These are phyloP conservation scores for Microtus richardsoni DNA, from an alignment of 2,113 vertebrate species.

Conservation along the genomic window DNA sequence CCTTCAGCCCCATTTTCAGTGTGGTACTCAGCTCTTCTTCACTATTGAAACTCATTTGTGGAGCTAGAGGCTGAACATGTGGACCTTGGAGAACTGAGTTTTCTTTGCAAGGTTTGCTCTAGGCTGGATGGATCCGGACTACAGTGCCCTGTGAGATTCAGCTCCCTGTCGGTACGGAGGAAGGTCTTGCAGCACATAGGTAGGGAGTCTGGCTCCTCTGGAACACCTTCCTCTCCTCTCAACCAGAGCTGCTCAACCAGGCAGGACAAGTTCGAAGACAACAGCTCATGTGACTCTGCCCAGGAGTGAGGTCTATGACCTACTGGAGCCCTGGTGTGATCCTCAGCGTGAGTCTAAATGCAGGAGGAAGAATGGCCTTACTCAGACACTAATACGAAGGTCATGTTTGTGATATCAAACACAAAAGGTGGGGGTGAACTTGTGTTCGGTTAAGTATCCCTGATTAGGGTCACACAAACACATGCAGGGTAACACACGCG, in stretches of 20 bases:
- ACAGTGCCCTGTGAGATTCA: rapidly evolving
- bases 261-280: background rate
- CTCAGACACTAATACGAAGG: no score
- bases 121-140: background rate
- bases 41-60: background rate
- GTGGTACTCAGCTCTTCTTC: rapidly evolving
- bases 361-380: rapidly evolving
- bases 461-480: no score
- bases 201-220: rapidly evolving
- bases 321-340: background rate
- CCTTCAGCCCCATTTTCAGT: rapidly evolving
- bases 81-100: background rate
- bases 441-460: background rate
- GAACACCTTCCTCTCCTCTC: no score
- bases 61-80: background rate
- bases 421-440: background rate
- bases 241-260: rapidly evolving
- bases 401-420: background rate
- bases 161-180: rapidly evolving
- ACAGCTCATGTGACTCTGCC: rapidly evolving
- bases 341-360: background rate
- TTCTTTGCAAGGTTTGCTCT: background rate
- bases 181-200: rapidly evolving
- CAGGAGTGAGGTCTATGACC: rapidly evolving
- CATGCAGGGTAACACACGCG: no score